A percentile compares a stretch with the other conserved stretches of the same genome.
These are phyloP conservation scores for Odontamblyopus rebecca DNA, from an alignment of 2,797 vertebrate species.

Conservation along the genomic window DNA sequence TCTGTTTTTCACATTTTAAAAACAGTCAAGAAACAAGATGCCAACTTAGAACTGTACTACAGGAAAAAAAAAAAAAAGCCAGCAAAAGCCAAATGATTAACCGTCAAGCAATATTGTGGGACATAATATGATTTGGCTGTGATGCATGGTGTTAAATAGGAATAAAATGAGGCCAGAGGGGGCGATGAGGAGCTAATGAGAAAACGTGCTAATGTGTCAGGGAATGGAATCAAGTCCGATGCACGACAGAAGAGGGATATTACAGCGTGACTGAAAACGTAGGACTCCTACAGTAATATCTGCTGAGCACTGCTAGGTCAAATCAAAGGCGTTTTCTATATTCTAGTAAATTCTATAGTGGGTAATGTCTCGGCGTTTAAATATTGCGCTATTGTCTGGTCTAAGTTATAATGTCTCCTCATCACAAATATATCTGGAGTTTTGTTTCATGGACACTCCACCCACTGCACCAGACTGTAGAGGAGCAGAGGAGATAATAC, in stretches of 20 bases:
- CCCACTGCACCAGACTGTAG: too few relatives aligned
- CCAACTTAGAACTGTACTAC: neutral
- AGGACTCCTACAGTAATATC: neutral
- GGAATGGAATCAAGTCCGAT: constrained; percentile 69
- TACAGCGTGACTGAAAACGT: constrained; percentile 60
- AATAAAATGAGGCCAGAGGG: constrained; percentile 61
- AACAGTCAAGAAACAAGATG: neutral
- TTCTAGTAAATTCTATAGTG: neutral
- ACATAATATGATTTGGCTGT: constrained; percentile 43
- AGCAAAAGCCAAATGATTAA: constrained; percentile 50
- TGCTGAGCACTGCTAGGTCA: neutral
- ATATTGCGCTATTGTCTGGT: neutral
- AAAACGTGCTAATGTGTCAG: constrained; percentile 70
- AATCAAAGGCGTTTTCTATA: neutral
- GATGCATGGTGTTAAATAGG: constrained; percentile 59
- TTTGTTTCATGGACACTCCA: too few relatives aligned
- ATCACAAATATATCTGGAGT: too few relatives aligned
- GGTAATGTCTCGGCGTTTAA: neutral
- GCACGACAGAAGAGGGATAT: constrained; percentile 11
- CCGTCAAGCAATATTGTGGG: constrained; percentile 52
- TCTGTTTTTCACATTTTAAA: too few relatives aligned
- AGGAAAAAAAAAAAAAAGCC: constrained; percentile 2
- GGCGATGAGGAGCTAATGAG: constrained; percentile 75
- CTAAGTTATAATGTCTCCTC: too few relatives aligned
- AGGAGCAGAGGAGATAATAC: too few relatives aligned